These are phyloP conservation scores for Myrmecophaga tridactyla DNA, from an alignment of 2,113 vertebrate species.

Conservation along the genomic window DNA sequence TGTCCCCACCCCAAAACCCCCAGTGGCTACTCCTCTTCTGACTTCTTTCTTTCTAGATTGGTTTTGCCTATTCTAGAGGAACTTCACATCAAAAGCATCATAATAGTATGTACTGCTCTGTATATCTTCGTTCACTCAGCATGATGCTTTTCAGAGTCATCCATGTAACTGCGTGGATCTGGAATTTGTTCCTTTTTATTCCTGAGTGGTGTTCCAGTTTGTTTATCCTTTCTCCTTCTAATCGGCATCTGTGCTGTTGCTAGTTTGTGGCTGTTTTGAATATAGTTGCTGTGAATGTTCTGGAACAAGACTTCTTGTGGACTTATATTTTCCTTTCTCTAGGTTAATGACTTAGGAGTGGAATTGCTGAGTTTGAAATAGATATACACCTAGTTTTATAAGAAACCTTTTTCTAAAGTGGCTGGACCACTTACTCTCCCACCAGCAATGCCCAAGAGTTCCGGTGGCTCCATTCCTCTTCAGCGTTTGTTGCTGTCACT, in stretches of 20 bases:
- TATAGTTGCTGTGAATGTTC: not conserved
- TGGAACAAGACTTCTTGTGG: not conserved
- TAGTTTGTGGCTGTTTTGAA: not conserved
- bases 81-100: too few relatives aligned
- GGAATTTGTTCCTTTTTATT: too few relatives aligned
- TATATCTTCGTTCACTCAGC: not conserved
- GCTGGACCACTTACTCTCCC: rapidly evolving
- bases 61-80: not conserved
- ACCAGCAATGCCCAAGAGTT: rapidly evolving
- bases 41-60: not conserved
- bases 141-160: rapidly evolving
- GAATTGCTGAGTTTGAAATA: rapidly evolving
- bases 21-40: not conserved
- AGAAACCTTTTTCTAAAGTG: not conserved
- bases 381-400: rapidly evolving
- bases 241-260: not conserved
- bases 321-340: not conserved
- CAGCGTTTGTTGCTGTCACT: rapidly evolving
- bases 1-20: rapidly evolving
- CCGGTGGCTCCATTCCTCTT: not conserved
- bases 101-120: rapidly evolving
- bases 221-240: rapidly evolving
- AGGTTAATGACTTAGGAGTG: not conserved
- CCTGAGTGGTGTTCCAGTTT: rapidly evolving
- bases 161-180: rapidly evolving